phyloP scores from a whole-genome alignment of 2,113 vertebrate species.

The Bothrops jararaca region DNA sequence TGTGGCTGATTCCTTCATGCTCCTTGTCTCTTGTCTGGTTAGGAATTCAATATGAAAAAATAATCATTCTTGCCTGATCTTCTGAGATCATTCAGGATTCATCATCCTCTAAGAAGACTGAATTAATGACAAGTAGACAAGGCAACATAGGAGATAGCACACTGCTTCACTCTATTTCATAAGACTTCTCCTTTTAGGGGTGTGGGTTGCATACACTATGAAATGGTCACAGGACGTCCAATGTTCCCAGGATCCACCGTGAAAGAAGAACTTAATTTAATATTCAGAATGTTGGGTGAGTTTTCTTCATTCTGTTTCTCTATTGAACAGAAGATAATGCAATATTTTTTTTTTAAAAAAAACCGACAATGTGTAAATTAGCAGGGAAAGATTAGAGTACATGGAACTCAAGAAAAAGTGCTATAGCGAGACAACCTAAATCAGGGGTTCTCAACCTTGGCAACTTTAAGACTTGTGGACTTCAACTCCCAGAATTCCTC shows the following conservation, averaged over 20 bases:
- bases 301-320: background rate
- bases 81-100: background rate
- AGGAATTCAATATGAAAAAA: too few relatives aligned
- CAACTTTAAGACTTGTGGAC: too few relatives aligned
- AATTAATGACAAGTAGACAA: background rate
- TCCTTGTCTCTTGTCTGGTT: background rate
- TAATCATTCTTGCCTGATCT: background rate
- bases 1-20: background rate
- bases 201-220: slow-evolving; percentile 90
- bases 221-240: slow-evolving; percentile 92
- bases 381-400: too few relatives aligned
- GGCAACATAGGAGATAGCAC: background rate
- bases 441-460: too few relatives aligned
- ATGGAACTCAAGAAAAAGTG: background rate
- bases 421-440: background rate
- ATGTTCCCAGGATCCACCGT: slow-evolving; percentile 95
- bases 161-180: background rate
- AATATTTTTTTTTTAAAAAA: background rate
- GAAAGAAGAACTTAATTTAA: slow-evolving; percentile 91
- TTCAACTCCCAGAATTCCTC: too few relatives aligned
- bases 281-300: slow-evolving; percentile 87
- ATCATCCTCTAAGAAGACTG: background rate
- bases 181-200: slow-evolving; percentile 72
- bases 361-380: background rate
- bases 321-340: background rate